Conservation (phyloP, 2,797 vertebrate species). For the Chiroxiphia lanceolata region DNA sequence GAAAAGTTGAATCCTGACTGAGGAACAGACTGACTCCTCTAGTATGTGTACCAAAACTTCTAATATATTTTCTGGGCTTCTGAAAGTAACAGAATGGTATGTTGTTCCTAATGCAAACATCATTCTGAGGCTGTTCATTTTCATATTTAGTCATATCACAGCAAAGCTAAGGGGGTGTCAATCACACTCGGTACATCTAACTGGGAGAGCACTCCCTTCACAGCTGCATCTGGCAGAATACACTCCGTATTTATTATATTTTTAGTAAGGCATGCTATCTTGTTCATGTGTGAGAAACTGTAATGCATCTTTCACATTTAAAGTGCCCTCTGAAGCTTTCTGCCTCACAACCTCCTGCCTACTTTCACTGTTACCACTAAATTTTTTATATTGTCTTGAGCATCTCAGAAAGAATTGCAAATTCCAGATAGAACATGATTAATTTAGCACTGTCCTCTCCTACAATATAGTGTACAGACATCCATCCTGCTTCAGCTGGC, state of each 20-base stretch:
- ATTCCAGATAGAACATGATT: conserved; percentile 96
- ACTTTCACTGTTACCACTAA: conserved; percentile 82
- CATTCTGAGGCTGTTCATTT: conserved; percentile 5
- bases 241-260: conserved; percentile 66
- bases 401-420: conserved; percentile 95
- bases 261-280: conserved; percentile 69
- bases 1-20: background rate
- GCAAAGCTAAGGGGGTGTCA: conserved; percentile 54
- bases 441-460: conserved; percentile 86
- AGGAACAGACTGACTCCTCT: background rate
- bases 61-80: background rate
- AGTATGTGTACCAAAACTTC: background rate
- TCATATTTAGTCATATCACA: conserved; percentile 55
- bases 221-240: conserved; percentile 52
- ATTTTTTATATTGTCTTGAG: conserved; percentile 95
- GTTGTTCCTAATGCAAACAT: conserved; percentile 40
- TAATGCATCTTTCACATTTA: conserved; percentile 81
- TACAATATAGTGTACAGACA: conserved; percentile 80
- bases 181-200: conserved; percentile 24
- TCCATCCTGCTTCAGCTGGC: conserved; percentile 71
- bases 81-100: background rate
- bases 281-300: conserved; percentile 73
- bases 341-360: conserved; percentile 79
- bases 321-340: conserved; percentile 79
- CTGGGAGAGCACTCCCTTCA: conserved; percentile 34